Percentiles rank a stretch among this genome's conserved stretches.
These are phyloP conservation scores for Geodia barretti DNA, from an alignment of 37 sponge, comb jelly and placozoan species.

Conservation along the genomic window DNA sequence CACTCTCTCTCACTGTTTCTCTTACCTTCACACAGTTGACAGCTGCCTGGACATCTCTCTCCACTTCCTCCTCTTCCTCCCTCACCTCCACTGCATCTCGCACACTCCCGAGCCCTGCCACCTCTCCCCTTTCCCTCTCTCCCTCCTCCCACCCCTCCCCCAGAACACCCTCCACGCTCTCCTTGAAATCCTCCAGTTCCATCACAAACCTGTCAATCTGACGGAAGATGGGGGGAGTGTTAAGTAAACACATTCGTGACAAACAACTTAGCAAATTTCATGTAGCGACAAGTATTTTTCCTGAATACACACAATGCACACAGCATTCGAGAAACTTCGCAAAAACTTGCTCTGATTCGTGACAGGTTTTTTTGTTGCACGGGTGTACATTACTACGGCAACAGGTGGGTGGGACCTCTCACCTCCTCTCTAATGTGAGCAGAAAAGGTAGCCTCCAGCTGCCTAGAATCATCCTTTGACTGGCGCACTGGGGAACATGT, in stretches of 20 bases:
- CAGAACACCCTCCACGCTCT: not conserved
- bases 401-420: too few relatives aligned
- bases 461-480: not conserved
- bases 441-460: not conserved
- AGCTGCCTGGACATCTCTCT: not conserved
- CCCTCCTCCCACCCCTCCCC: not conserved
- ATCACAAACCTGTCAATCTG: slow-evolving; percentile 20
- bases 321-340: too few relatives aligned
- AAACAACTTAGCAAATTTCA: too few relatives aligned
- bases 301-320: too few relatives aligned
- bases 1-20: not conserved
- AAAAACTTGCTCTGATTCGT: too few relatives aligned
- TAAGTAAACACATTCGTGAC: too few relatives aligned
- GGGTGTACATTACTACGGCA: too few relatives aligned
- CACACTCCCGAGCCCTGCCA: not conserved
- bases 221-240: not conserved
- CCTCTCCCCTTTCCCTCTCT: not conserved
- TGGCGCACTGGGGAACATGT: too few relatives aligned
- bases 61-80: slow-evolving; percentile 9
- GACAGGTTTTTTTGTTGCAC: too few relatives aligned
- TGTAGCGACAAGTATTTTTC: too few relatives aligned
- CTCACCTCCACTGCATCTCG: slow-evolving; percentile 7
- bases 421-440: not conserved
- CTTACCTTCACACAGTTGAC: not conserved
- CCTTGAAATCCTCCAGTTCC: slow-evolving; percentile 19